These are phyloP conservation scores for Melanotus villosus DNA, from an alignment of 2,888 invertebrate species.

Conservation along the genomic window DNA sequence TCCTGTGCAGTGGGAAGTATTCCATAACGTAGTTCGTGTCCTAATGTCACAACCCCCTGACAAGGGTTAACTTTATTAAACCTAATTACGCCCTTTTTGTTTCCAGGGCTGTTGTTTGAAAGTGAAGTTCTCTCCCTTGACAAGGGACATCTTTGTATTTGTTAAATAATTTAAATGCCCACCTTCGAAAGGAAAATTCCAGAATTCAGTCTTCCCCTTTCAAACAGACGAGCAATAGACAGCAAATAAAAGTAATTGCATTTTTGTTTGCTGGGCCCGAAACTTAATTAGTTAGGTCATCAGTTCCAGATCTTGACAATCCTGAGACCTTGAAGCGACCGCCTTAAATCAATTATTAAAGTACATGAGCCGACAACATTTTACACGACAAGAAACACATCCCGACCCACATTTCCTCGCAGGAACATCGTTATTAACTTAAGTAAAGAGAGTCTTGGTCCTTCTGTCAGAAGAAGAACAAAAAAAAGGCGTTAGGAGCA, in stretches of 20 bases:
- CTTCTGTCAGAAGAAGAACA: not conserved
- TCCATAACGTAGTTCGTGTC: conserved; percentile 27
- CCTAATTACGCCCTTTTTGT: conserved; percentile 20
- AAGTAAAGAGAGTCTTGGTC: not conserved
- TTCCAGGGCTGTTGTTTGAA: not conserved
- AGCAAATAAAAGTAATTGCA: conserved; percentile 1
- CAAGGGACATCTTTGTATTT: not conserved
- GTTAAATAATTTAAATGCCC: not conserved
- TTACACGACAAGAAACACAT: not conserved
- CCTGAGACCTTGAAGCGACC: conserved; percentile 21
- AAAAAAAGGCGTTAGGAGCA: not conserved
- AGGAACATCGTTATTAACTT: not conserved
- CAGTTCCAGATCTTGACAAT: conserved; percentile 27
- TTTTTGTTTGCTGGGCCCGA: conserved; percentile 10
- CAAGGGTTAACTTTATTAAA: conserved; percentile 34
- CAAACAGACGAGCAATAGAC: not conserved
- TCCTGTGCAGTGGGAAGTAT: conserved; percentile 15
- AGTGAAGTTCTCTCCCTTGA: not conserved
- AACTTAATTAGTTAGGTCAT: conserved; percentile 31
- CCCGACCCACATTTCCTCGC: not conserved
- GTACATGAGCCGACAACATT: conserved; percentile 27
- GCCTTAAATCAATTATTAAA: conserved; percentile 32
- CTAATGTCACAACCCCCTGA: conserved; percentile 22
- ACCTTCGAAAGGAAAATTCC: not conserved
- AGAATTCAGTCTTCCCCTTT: not conserved